These are phyloP conservation scores for Margarornis squamiger DNA, from an alignment of 2,797 vertebrate species.

Conservation along the genomic window DNA sequence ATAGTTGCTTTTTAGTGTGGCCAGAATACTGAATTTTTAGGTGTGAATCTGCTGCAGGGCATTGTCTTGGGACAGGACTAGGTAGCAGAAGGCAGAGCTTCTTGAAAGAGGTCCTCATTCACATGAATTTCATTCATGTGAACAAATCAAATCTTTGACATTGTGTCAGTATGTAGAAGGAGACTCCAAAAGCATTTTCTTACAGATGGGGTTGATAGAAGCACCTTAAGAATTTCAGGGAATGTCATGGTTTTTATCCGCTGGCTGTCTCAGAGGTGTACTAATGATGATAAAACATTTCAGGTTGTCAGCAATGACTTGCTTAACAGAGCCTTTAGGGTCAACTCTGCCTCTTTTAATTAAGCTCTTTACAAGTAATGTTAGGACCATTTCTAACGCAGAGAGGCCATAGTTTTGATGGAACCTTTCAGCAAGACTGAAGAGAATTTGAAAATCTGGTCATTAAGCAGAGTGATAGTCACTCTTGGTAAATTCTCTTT, in stretches of 20 bases:
- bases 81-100: background rate
- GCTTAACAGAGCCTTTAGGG: background rate
- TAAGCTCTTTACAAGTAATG: background rate
- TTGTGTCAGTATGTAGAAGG: background rate
- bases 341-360: conserved; percentile 15
- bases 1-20: background rate
- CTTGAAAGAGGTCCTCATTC: background rate
- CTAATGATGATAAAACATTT: background rate
- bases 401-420: background rate
- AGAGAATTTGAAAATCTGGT: background rate
- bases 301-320: background rate
- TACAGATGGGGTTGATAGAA: background rate
- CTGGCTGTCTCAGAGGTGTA: background rate
- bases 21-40: background rate
- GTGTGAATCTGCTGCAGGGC: background rate
- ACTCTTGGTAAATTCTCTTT: background rate
- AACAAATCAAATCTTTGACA: background rate
- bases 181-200: background rate
- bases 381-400: background rate
- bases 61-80: background rate
- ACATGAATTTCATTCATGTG: background rate
- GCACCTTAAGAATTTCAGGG: background rate
- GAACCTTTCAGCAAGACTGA: background rate
- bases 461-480: background rate
- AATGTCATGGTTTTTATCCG: background rate